A percentile compares a stretch with the other conserved stretches of the same genome.
These are phyloP conservation scores for Oryzaephilus surinamensis DNA, from an alignment of 1,140 invertebrate species.

Conservation along the genomic window DNA sequence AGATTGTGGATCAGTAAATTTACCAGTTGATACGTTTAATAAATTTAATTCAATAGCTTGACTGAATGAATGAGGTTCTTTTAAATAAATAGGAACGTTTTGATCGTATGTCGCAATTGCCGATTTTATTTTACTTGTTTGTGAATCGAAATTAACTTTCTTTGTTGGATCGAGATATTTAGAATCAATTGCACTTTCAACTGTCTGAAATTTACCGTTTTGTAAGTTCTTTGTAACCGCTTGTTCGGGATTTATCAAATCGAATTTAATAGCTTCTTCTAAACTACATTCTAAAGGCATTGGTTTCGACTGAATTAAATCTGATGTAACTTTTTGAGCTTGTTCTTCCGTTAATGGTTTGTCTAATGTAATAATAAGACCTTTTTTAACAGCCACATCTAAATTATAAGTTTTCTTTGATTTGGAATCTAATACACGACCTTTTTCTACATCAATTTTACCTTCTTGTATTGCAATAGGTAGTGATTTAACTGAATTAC, in stretches of 20 bases:
- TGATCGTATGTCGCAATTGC: conserved; percentile 65
- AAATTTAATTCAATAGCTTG: conserved; percentile 61
- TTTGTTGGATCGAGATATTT: conserved; percentile 55
- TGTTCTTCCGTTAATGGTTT: conserved; percentile 47
- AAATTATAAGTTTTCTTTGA: conserved; percentile 60
- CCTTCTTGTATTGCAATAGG: conserved; percentile 66
- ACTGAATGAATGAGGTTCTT: conserved; percentile 64
- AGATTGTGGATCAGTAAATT: conserved; percentile 62
- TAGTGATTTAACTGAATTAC: conserved; percentile 62
- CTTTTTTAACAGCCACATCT: conserved; percentile 61
- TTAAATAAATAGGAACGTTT: conserved; percentile 55
- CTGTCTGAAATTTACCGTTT: conserved; percentile 58
- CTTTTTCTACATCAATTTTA: conserved; percentile 63
- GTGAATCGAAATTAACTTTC: conserved; percentile 55
- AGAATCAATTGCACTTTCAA: conserved; percentile 59
- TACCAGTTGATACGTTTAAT: conserved; percentile 60
- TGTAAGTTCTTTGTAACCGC: conserved; percentile 69
- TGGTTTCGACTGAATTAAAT: too few relatives aligned
- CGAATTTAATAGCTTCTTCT: conserved; percentile 65
- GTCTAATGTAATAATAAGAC: conserved; percentile 60
- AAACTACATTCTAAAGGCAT: conserved; percentile 59
- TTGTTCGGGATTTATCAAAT: conserved; percentile 63
- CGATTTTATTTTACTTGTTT: conserved; percentile 50
- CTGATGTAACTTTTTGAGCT: conserved; percentile 34
- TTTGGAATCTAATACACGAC: conserved; percentile 66